Evolutionary conservation across 1,140 invertebrate species (phyloP).

Genomic region (Lineus longissimus): DNA sequence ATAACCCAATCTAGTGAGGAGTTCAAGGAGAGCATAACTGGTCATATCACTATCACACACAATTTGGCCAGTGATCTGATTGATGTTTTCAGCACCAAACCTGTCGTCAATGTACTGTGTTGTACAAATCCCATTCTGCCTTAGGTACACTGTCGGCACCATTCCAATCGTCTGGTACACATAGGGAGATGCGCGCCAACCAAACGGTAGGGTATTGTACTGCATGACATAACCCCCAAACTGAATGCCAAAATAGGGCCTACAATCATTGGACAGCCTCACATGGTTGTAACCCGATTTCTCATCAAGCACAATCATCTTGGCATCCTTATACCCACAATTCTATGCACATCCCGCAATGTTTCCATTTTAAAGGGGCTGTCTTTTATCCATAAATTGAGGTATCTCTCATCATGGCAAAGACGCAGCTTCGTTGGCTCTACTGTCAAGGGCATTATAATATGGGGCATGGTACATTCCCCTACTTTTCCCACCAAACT

Average conservation of each 20-base stretch:
- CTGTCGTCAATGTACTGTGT: slow-evolving; percentile 20
- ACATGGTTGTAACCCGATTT: slow-evolving; percentile 25
- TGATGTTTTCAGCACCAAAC: no score
- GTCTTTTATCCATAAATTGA: slow-evolving; percentile 18
- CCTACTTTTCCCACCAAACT: slow-evolving; percentile 13
- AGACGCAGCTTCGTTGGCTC: slow-evolving; percentile 10
- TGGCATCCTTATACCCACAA: slow-evolving; percentile 9
- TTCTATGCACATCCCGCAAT: slow-evolving; percentile 12
- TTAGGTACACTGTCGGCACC: slow-evolving; percentile 15
- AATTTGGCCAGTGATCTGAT: no score
- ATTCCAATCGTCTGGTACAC: slow-evolving; percentile 16
- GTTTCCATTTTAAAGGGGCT: slow-evolving; percentile 15
- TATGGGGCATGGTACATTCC: slow-evolving; percentile 14
- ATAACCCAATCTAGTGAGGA: no score
- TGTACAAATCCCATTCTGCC: background rate
- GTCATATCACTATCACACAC: no score
- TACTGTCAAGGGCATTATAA: slow-evolving; percentile 3
- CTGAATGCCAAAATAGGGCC: slow-evolving; percentile 22
- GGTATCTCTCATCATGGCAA: slow-evolving; percentile 15
- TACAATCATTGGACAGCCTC: background rate
- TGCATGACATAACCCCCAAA: slow-evolving; percentile 19
- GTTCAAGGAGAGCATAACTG: no score
- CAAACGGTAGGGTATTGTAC: slow-evolving; percentile 20
- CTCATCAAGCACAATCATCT: slow-evolving; percentile 15
- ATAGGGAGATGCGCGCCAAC: slow-evolving; percentile 18